These are phyloP conservation scores for Pseudois nayaur DNA, from an alignment of 2,113 vertebrate species.

Conservation along the genomic window DNA sequence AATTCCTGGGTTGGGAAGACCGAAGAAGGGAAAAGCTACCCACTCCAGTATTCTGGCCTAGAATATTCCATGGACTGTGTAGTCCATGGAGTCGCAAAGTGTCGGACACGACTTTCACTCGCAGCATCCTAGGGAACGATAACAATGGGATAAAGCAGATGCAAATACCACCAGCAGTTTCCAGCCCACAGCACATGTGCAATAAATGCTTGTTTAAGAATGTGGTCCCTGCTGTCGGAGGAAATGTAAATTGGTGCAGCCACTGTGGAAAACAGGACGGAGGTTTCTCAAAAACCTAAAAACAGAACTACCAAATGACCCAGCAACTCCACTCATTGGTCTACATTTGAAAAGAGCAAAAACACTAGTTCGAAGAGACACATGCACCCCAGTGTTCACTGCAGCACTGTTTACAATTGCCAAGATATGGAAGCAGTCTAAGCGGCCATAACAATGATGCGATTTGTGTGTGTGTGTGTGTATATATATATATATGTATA, in stretches of 20 bases:
- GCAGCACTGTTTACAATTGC: background rate
- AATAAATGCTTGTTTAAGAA: background rate
- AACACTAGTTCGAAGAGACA: background rate
- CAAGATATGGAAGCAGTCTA: background rate
- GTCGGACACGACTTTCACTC: background rate
- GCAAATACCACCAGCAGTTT: background rate
- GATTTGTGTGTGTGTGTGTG: accelerated
- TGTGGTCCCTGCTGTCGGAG: background rate
- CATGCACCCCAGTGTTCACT: background rate
- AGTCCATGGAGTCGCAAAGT: background rate
- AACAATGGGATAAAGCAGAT: background rate
- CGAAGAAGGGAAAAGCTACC: background rate
- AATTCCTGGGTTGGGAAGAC: background rate
- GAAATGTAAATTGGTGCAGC: background rate
- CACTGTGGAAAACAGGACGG: background rate
- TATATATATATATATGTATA: background rate
- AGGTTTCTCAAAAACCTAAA: background rate
- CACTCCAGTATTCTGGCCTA: background rate
- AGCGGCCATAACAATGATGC: background rate
- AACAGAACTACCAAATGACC: background rate
- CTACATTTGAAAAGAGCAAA: background rate
- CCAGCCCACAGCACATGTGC: accelerated
- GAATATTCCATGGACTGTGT: background rate
- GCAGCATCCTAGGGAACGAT: background rate
- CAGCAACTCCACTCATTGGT: background rate